Conservation (phyloP, 1,140 invertebrate species). For the Onthophagus taurus region DNA sequence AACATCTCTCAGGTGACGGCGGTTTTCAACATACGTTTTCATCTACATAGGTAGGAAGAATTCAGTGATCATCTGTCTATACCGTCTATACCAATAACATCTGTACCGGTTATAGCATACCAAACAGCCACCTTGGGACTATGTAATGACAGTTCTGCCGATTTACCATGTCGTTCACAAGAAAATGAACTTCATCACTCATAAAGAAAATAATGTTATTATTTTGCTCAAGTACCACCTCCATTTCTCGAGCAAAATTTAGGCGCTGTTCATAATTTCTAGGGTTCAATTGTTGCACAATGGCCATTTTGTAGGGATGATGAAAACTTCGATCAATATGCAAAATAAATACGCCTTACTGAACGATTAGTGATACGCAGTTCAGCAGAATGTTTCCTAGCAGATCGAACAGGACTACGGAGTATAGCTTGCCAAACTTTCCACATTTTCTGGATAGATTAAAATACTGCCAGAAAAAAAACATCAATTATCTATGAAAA, state of each 20-base stretch:
- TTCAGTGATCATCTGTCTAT: background rate
- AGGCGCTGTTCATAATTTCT: slow-evolving; percentile 7
- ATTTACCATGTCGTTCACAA: background rate
- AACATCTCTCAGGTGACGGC: slow-evolving; percentile 1
- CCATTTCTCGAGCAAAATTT: slow-evolving; percentile 9
- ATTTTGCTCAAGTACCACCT: slow-evolving; percentile 7
- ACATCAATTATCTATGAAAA: too few species aligned
- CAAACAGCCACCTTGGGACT: slow-evolving; percentile 9
- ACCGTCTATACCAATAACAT: slow-evolving; percentile 5
- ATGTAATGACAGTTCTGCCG: background rate
- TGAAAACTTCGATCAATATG: slow-evolving; percentile 11
- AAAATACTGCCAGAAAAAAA: too few species aligned
- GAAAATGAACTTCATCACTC: slow-evolving; percentile 3
- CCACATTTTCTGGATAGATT: slow-evolving; percentile 18
- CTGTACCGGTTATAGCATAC: slow-evolving; percentile 8
- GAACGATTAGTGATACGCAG: slow-evolving; percentile 7
- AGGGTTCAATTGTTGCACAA: slow-evolving; percentile 8
- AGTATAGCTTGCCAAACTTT: slow-evolving; percentile 15
- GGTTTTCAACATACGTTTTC: background rate
- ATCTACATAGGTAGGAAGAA: background rate
- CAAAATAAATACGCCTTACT: slow-evolving; percentile 9
- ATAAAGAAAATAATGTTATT: background rate
- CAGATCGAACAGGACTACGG: slow-evolving; percentile 16
- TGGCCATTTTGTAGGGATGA: slow-evolving; percentile 10
- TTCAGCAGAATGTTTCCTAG: slow-evolving; percentile 15